phyloP scores from a whole-genome alignment of 1,140 invertebrate genomes.

The Neocloeon triangulifer region DNA sequence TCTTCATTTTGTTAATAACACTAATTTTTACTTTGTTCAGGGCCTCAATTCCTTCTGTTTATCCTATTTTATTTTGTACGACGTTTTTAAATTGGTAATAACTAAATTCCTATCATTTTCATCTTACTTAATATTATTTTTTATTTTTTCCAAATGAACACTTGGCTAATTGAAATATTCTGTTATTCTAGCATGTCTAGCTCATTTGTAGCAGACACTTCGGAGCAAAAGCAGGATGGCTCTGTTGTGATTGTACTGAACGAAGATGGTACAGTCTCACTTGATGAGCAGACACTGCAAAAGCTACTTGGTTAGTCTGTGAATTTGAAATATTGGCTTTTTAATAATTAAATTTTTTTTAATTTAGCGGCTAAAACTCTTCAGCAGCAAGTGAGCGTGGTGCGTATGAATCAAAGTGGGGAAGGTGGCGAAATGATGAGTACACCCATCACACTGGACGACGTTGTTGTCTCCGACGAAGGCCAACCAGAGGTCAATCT shows the following conservation, averaged over 20 bases:
- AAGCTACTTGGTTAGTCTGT: conserved; percentile 37
- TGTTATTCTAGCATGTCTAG: conserved; percentile 3
- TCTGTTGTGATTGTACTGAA: conserved; percentile 44
- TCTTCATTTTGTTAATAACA: no score
- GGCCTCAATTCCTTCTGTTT: no score
- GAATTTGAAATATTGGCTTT: neutral
- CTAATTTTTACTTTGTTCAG: no score
- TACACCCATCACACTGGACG: conserved; percentile 1
- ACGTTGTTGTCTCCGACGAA: conserved; percentile 4
- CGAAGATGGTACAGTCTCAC: conserved; percentile 42
- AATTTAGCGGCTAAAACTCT: conserved; percentile 20
- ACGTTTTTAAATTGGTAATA: no score
- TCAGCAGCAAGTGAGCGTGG: conserved; percentile 22
- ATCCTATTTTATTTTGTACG: no score
- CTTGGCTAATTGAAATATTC: no score
- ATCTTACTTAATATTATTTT: no score
- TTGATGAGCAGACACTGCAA: conserved; percentile 42
- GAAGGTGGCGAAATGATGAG: conserved; percentile 2
- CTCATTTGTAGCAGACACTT: conserved; percentile 1
- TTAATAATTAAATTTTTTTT: conserved; percentile 1
- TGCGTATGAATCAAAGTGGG: conserved; percentile 16
- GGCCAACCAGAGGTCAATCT: conserved; percentile 9
- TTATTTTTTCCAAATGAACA: no score
- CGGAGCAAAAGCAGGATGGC: conserved; percentile 15
- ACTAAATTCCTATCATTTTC: no score